Base-by-base conservation (phyloP, 2,888 invertebrate genomes). In the Phengaris arion region DNA sequence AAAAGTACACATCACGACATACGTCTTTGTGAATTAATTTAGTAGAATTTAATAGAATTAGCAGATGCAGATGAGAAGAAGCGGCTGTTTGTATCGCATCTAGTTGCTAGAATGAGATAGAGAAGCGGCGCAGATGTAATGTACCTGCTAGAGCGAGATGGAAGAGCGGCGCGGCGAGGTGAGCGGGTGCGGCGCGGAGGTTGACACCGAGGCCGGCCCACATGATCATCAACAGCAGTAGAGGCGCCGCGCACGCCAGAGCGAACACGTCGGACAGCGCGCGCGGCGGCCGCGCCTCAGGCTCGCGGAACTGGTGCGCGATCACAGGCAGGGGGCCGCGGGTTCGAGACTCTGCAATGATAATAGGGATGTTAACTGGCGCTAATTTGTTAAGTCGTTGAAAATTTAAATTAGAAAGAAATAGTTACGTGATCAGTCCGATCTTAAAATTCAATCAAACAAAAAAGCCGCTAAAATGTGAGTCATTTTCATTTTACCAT, bases 221-320 rank as follows among this genome's bases (percentile, higher is more conserved):
- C 93, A 98, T 94, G 81, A 96, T 87, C 75, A 99, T 92, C 76
- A 99, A 94, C 79, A 98, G 86, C 75, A 98, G 91, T 78, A 99
- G 94, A 51, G 99, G 98, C 54, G 97, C 95, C 8, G 96, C 94
- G 81, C 97, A 97, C 10, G 98, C 94, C 54, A 94, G 95, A 74
- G 98, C 98, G 94, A 99, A 99, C 78, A 98, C 94, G 89, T 98
- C 97, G 0, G 99, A 99, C 75, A 99, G 96, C 68, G 96, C 87
- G 59, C 96, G 96, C 55, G 99, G 95, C 75, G 99, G 99, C 72
- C 99, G 96, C 83, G 97, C 96, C 88, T 99, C 99, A 0, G 99
- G 97, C 84, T 95, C 95, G 69, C 99, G 96, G 95, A 99, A 99
- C 92, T 95, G 89, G 93, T 99, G 99, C 79, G 91, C 84, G 80